These are phyloP conservation scores for Pedetes capensis DNA, from an alignment of 2,113 vertebrate species.

Conservation along the genomic window DNA sequence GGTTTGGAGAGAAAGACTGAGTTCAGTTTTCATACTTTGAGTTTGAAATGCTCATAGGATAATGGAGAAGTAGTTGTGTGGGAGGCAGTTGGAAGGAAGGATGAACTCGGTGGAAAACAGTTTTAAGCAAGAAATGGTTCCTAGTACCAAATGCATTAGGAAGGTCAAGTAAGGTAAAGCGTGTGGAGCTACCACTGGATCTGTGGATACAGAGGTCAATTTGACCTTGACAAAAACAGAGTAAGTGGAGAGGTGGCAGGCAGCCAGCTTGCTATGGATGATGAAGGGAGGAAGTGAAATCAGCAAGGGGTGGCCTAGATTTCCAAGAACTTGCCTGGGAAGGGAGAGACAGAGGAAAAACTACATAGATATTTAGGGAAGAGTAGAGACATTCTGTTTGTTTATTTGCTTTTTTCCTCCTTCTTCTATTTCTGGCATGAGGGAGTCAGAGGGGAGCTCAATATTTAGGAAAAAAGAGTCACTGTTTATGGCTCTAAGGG, in stretches of 20 bases:
- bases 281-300: slow-evolving; percentile 62
- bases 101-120: background rate
- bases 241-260: slow-evolving; percentile 58
- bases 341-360: background rate
- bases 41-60: background rate
- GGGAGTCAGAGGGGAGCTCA: background rate
- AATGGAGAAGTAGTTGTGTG: background rate
- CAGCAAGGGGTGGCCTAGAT: slow-evolving; percentile 66
- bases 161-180: slow-evolving; percentile 63
- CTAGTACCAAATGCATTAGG: background rate
- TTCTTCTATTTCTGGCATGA: slow-evolving; percentile 8
- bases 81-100: background rate
- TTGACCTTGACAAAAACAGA: slow-evolving; percentile 63
- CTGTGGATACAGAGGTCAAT: slow-evolving; percentile 63
- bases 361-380: background rate
- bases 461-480: background rate
- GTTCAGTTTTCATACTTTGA: background rate
- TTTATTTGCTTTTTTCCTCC: background rate
- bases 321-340: slow-evolving; percentile 62
- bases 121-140: background rate
- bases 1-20: slow-evolving; percentile 8
- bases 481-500: too few species aligned
- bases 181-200: background rate
- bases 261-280: slow-evolving; percentile 60
- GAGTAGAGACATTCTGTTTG: background rate